Percentiles rank a stretch among this genome's conserved stretches.
These are phyloP conservation scores for Rhopalosiphum padi DNA, from an alignment of 1,140 invertebrate species.

Conservation along the genomic window DNA sequence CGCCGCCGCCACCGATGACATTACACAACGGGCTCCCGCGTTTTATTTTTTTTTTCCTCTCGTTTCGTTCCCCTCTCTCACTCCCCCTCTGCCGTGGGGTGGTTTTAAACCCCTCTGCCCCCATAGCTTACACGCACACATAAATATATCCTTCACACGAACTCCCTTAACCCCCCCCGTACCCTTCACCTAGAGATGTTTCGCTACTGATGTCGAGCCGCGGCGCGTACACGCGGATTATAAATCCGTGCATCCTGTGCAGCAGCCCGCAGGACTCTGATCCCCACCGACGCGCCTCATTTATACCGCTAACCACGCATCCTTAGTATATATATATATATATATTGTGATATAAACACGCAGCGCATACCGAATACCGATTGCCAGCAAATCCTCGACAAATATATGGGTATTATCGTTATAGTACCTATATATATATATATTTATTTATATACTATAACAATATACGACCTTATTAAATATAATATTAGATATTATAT, in stretches of 20 bases:
- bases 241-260: constrained; percentile 43
- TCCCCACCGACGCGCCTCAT: background rate
- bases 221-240: constrained; percentile 41
- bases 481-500: background rate
- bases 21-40: constrained; percentile 57
- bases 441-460: background rate
- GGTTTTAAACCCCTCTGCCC: constrained; percentile 51
- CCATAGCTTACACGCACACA: background rate
- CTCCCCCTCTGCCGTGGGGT: background rate
- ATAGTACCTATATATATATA: background rate
- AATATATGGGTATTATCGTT: background rate
- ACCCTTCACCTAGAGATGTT: background rate
- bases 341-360: background rate
- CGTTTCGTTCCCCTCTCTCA: background rate
- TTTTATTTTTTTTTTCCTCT: constrained; percentile 35
- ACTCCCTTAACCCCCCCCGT: background rate
- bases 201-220: constrained; percentile 19
- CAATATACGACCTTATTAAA: background rate
- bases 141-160: constrained; percentile 17
- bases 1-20: constrained; percentile 40
- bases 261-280: background rate
- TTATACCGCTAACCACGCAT: constrained; percentile 4
- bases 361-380: background rate
- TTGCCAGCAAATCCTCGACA: constrained; percentile 19
- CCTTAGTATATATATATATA: background rate